A percentile compares a stretch with the other conserved stretches of the same genome.
Evolutionary conservation across 2,888 invertebrate genomes (phyloP).

Genomic region (Sinhomidia bicolor): DNA sequence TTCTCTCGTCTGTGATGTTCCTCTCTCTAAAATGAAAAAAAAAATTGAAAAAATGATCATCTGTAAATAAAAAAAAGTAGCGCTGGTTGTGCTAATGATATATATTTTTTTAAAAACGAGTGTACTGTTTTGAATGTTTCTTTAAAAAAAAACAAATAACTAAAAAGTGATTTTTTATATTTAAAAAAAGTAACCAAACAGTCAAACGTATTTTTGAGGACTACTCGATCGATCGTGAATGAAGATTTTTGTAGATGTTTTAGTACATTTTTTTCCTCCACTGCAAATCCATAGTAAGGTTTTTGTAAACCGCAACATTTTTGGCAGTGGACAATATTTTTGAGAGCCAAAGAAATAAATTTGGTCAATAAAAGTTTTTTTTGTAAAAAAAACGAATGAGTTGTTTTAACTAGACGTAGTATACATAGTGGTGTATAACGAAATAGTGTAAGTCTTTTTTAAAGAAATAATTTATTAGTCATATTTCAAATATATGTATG

Average conservation of each 20-base stretch:
- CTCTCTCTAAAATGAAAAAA: not conserved
- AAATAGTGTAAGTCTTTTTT: no score
- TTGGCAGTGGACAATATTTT: constrained; percentile 22
- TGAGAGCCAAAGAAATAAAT: constrained; percentile 5
- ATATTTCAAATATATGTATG: no score
- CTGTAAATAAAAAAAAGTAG: not conserved
- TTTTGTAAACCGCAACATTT: not conserved
- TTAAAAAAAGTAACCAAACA: not conserved
- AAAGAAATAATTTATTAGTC: no score
- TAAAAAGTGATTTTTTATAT: not conserved
- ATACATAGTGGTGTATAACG: no score
- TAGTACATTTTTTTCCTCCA: not conserved
- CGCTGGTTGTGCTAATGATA: not conserved
- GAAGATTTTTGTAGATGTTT: not conserved
- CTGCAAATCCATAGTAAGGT: not conserved
- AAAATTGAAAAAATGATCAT: not conserved
- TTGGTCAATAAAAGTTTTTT: not conserved
- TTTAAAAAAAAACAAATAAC: not conserved
- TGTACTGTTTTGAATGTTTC: not conserved
- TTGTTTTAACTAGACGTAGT: constrained; percentile 15
- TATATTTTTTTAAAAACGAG: no score
- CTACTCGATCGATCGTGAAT: not conserved
- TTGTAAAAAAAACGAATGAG: not conserved
- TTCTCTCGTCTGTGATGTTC: constrained; percentile 26
- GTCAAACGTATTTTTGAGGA: constrained; percentile 40